These are phyloP conservation scores for Siphonodentalium dalli DNA, from an alignment of 2,888 invertebrate species.

Conservation along the genomic window DNA sequence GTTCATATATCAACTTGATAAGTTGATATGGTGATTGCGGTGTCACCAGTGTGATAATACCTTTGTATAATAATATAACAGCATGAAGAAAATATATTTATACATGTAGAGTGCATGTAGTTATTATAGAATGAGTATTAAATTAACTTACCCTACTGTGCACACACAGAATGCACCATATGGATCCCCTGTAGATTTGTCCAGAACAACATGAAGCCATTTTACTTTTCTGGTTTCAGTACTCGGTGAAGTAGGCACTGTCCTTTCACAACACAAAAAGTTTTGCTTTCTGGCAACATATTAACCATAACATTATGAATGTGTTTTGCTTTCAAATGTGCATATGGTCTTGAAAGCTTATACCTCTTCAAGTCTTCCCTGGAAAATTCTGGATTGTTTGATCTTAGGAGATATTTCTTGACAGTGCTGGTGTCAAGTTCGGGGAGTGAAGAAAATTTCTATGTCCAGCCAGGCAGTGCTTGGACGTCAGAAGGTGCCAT, in stretches of 20 bases:
- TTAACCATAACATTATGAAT: conserved; percentile 3
- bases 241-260: conserved; percentile 13
- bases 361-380: background rate
- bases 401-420: conserved; percentile 5
- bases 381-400: background rate
- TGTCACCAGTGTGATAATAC: no score
- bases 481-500: no score
- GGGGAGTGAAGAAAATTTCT: no score
- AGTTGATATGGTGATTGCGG: no score
- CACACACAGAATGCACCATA: conserved; percentile 18
- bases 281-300: background rate
- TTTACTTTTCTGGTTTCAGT: background rate
- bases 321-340: conserved; percentile 12
- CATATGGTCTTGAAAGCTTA: conserved; percentile 9
- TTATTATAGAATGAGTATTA: no score
- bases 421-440: conserved; percentile 3
- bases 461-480: no score
- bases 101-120: no score
- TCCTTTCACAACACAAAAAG: conserved; percentile 11
- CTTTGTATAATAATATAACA: no score
- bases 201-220: conserved; percentile 7
- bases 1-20: no score
- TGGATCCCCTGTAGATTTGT: conserved; percentile 11
- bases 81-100: no score
- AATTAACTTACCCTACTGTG: conserved; percentile 14